These are phyloP conservation scores for Casuarius casuarius DNA, from an alignment of 2,113 vertebrate genomes.

Conservation along the genomic window DNA sequence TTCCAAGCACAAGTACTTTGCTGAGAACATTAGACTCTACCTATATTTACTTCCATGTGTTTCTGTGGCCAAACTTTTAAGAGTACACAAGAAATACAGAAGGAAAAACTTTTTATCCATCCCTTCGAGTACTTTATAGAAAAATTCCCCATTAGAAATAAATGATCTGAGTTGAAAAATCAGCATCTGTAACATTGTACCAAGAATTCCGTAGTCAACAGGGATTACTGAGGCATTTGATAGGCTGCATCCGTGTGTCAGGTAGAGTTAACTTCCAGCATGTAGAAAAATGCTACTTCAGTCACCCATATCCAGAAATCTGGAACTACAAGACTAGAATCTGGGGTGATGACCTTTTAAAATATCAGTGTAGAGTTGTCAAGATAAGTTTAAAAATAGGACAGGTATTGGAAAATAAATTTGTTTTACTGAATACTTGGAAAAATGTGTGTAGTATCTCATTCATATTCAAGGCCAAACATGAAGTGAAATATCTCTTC, in stretches of 20 bases:
- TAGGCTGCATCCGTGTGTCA: background rate
- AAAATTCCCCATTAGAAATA: background rate
- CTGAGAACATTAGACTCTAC: background rate
- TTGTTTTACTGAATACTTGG: background rate
- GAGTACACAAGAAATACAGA: background rate
- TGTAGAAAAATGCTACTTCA: background rate
- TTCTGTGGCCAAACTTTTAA: background rate
- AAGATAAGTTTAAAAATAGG: background rate
- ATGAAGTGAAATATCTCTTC: conserved; percentile 23
- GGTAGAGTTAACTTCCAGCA: background rate
- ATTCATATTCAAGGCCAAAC: conserved; percentile 51
- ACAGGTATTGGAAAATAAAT: conserved; percentile 26
- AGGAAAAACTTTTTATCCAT: background rate
- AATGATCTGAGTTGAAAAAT: background rate
- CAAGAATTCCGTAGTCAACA: background rate
- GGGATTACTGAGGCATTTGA: background rate
- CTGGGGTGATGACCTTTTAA: background rate
- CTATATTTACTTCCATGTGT: rapidly evolving
- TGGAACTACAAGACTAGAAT: background rate
- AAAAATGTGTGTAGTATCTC: conserved; percentile 12
- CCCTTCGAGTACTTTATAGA: background rate
- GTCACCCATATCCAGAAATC: background rate
- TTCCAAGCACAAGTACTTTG: background rate
- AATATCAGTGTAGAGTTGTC: background rate
- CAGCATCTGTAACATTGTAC: background rate